phyloP scores from a whole-genome alignment of 1,140 invertebrate genomes.

The Drosophila pandora region DNA sequence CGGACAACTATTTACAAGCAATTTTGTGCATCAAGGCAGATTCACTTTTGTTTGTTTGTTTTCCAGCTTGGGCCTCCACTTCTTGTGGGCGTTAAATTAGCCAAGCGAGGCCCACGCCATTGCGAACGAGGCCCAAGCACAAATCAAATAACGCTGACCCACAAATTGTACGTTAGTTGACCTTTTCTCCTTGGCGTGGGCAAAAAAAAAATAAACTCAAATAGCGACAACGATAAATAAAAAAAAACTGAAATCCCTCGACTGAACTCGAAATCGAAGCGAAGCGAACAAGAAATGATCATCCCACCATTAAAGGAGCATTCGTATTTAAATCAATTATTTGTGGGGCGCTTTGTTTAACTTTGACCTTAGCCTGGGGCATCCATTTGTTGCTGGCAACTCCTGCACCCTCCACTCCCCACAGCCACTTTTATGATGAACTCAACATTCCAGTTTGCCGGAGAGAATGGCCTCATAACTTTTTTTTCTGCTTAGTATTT shows the following conservation, averaged over 20 bases:
- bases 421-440: constrained; percentile 48
- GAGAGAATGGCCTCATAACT: constrained; percentile 56
- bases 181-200: constrained; percentile 64
- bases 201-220: constrained; percentile 10
- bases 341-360: constrained; percentile 77
- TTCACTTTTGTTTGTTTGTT: constrained; percentile 79
- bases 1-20: constrained; percentile 67
- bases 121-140: constrained; percentile 60
- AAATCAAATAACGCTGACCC: constrained; percentile 82
- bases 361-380: constrained; percentile 78
- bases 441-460: constrained; percentile 67
- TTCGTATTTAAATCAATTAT: constrained; percentile 82
- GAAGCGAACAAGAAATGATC: constrained; percentile 34
- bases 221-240: constrained; percentile 1
- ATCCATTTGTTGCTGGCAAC: constrained; percentile 59
- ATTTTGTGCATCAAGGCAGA: constrained; percentile 74
- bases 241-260: constrained; percentile 10
- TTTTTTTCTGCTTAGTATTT: constrained; percentile 39
- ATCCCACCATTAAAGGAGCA: constrained; percentile 63
- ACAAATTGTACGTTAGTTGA: constrained; percentile 82
- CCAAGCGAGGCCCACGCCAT: constrained; percentile 63
- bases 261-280: constrained; percentile 18
- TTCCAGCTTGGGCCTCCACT: constrained; percentile 17
- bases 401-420: constrained; percentile 14
- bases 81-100: constrained; percentile 77